These are phyloP conservation scores for Eurystomus gularis DNA, from an alignment of 2,113 vertebrate genomes.

Conservation along the genomic window DNA sequence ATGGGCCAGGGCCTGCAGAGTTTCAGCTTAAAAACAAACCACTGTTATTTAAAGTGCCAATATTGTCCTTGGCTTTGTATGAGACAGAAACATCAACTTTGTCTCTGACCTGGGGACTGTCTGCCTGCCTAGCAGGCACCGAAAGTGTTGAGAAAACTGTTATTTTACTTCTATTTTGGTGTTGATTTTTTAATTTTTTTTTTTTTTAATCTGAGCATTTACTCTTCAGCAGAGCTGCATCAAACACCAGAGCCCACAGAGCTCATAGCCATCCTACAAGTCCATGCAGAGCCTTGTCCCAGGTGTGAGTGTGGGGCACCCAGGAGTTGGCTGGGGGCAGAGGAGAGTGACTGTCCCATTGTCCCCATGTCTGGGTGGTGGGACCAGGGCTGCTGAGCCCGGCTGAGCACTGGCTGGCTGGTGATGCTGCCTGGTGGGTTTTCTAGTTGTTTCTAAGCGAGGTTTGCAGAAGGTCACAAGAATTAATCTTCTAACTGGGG, in stretches of 20 bases:
- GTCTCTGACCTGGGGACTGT: slow-evolving; percentile 50
- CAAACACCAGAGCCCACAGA: neutral
- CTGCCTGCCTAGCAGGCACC: slow-evolving; percentile 48
- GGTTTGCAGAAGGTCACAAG: slow-evolving; percentile 56
- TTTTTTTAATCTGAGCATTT: neutral
- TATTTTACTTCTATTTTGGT: slow-evolving; percentile 21
- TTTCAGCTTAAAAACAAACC: slow-evolving; percentile 16
- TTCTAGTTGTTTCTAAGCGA: slow-evolving; percentile 42
- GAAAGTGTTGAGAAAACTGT: slow-evolving; percentile 49
- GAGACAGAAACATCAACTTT: slow-evolving; percentile 38
- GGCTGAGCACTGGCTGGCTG: neutral
- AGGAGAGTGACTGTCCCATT: neutral
- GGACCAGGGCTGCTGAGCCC: neutral
- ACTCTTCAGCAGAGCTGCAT: neutral
- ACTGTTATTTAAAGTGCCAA: neutral
- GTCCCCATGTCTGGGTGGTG: fast-evolving
- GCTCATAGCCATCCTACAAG: neutral
- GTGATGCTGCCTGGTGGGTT: neutral
- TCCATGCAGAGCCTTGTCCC: neutral
- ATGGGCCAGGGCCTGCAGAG: neutral
- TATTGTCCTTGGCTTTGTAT: slow-evolving; percentile 40
- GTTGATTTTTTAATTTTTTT: neutral
- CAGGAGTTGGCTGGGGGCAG: neutral
- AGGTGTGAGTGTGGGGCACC: fast-evolving
- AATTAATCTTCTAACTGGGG: slow-evolving; percentile 66